Evolutionary conservation across 1,140 invertebrate genomes (phyloP).

Genomic region (Orchesella cincta): DNA sequence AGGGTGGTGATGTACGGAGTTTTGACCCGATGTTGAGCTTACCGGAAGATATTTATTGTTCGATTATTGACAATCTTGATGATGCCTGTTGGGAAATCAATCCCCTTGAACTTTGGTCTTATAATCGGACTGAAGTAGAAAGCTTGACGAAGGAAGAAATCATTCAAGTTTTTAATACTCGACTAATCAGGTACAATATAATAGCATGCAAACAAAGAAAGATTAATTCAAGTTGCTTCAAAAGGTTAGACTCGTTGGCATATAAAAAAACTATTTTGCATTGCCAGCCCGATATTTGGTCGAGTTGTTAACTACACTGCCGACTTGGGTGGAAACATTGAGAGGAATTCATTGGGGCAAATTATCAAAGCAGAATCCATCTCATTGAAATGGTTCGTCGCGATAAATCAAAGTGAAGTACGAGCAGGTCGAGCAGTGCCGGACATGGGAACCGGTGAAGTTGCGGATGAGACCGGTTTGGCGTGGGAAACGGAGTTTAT

Average conservation of each 20-base stretch:
- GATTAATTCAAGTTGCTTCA: too few species aligned
- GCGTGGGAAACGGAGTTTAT: conserved; percentile 25
- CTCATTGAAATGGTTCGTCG: conserved; percentile 10
- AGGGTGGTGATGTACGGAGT: background rate
- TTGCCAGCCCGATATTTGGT: conserved; percentile 17
- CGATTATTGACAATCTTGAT: conserved; percentile 28
- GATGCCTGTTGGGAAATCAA: conserved; percentile 23
- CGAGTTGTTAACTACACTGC: conserved; percentile 5
- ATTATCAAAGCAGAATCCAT: conserved; percentile 11
- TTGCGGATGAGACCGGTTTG: conserved; percentile 2
- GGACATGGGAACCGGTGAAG: conserved; percentile 21
- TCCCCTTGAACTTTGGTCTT: conserved; percentile 19
- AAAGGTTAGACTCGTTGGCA: background rate
- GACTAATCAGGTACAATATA: conserved; percentile 18
- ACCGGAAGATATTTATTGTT: conserved; percentile 26
- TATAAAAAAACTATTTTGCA: too few species aligned
- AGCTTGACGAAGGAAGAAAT: conserved; percentile 24
- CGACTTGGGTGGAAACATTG: conserved; percentile 16
- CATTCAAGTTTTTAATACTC: conserved; percentile 6
- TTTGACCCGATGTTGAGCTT: conserved; percentile 2
- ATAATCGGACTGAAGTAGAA: background rate
- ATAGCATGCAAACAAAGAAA: too few species aligned
- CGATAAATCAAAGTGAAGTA: conserved; percentile 12
- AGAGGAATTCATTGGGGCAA: background rate
- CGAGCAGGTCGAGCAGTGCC: conserved; percentile 4